Base-by-base conservation (phyloP, 2,797 vertebrate genomes). In the Pelobates cultripes region DNA sequence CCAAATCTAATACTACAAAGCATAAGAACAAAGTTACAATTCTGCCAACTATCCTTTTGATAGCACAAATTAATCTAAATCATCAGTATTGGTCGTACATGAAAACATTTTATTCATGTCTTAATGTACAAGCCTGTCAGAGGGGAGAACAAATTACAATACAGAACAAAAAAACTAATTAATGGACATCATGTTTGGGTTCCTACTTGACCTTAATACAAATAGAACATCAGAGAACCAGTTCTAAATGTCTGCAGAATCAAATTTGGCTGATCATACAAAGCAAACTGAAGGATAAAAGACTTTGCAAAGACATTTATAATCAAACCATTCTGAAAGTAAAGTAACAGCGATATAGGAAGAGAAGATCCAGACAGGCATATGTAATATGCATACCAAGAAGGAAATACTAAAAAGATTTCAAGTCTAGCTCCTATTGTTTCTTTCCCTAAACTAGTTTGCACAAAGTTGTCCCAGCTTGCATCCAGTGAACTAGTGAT, bases 11-110 rank as follows among this genome's bases (percentile, higher is more conserved):
- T 40, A 67, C 44, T 66, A 89, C 12, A 77, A 0, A 88, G 78
- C 28, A 80, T 13, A 2, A 28, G 78, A 85, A 88, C 7, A 64
- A 1, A 51, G 66, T 76, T 51, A 40, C 67, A 64, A 68, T 43
- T 42, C 42, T 51, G 63, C 47, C 74, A 76, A 53, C 44, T 77
- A 42, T 42, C 45, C 40, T 53, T 77, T 77, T 15, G 40, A 43
- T 43, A 68, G 45, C 7, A 42, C 63, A 63, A 77, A 67, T 67
- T 66, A 67, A 76, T 67, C 47, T 53, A 41, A 76, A 47, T 77
- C 14, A 77, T 68, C 40, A 51, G 45, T 5, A 44, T 45, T 63
- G 74, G 43, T 73, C 10, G 45, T 41, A 51, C 70, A 71, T 51
- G n/a, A 43, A 43, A 53, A 73, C 41, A 68, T 42, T 42, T 68